phyloP scores from a whole-genome alignment of 1,140 invertebrate species.

The Rhopalosiphum padi region DNA sequence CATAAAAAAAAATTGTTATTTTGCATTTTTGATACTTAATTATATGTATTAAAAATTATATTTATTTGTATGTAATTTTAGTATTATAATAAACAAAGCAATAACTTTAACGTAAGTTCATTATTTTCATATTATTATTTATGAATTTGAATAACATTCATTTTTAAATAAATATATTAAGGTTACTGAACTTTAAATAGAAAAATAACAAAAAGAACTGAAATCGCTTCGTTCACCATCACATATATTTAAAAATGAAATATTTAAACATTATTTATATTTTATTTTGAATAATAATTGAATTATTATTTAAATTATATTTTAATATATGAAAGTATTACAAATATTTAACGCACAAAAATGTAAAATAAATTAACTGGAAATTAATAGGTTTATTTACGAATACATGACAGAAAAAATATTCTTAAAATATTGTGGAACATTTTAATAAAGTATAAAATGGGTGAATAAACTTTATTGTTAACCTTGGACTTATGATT shows the following conservation, averaged over 20 bases:
- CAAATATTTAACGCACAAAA: not conserved
- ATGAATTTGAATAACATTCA: not conserved
- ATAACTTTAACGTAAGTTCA: not conserved
- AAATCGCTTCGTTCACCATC: not conserved
- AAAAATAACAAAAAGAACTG: not conserved
- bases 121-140: not conserved
- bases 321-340: not conserved
- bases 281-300: not conserved
- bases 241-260: not conserved
- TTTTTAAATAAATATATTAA: not conserved
- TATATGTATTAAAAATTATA: not conserved
- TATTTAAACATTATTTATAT: not conserved
- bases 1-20: not conserved
- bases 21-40: not conserved
- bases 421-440: not conserved
- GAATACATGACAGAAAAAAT: not conserved
- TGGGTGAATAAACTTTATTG: conserved; percentile 5
- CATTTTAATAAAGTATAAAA: not conserved
- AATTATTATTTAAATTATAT: not conserved
- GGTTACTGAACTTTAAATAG: not conserved
- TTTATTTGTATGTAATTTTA: too few relatives aligned
- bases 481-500: not conserved
- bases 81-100: too few relatives aligned
- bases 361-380: not conserved
- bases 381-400: not conserved